These are phyloP conservation scores for Moxostoma hubbsi DNA, from an alignment of 2,797 vertebrate genomes.

Conservation along the genomic window DNA sequence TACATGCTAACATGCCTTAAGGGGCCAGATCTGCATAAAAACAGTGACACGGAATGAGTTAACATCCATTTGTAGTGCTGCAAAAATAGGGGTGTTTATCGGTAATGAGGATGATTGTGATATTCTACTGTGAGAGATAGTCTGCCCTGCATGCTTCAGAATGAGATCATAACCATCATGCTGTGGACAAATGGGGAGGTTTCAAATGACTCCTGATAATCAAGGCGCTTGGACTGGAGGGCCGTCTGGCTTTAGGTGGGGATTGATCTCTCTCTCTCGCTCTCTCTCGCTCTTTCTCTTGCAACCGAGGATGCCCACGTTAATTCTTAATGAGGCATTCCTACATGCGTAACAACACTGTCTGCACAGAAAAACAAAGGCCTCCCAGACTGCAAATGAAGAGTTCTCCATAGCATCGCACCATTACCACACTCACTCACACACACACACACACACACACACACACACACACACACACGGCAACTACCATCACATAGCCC, in stretches of 20 bases:
- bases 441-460: conserved; percentile 24
- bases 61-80: conserved; percentile 6
- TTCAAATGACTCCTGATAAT: conserved; percentile 70
- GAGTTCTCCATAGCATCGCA: conserved; percentile 63
- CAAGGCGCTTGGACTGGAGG: conserved; percentile 76
- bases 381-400: conserved; percentile 67
- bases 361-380: conserved; percentile 78
- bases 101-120: conserved; percentile 71
- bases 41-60: neutral
- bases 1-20: conserved; percentile 15
- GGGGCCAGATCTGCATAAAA: conserved; percentile 27
- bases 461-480: conserved; percentile 28
- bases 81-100: conserved; percentile 38
- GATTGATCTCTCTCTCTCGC: conserved; percentile 40
- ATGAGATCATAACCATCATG: conserved; percentile 81
- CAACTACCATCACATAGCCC: conserved; percentile 28
- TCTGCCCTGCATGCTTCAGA: conserved; percentile 74
- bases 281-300: conserved; percentile 70
- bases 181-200: conserved; percentile 78
- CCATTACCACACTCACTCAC: conserved; percentile 60
- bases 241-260: conserved; percentile 38
- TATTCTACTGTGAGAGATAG: conserved; percentile 64
- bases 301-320: conserved; percentile 80
- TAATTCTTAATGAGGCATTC: conserved; percentile 89
- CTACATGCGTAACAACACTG: conserved; percentile 79